A percentile compares a stretch with the other conserved stretches of the same genome.
These are phyloP conservation scores for Neodontobutis hainanensis DNA, from an alignment of 2,113 vertebrate species.

Conservation along the genomic window DNA sequence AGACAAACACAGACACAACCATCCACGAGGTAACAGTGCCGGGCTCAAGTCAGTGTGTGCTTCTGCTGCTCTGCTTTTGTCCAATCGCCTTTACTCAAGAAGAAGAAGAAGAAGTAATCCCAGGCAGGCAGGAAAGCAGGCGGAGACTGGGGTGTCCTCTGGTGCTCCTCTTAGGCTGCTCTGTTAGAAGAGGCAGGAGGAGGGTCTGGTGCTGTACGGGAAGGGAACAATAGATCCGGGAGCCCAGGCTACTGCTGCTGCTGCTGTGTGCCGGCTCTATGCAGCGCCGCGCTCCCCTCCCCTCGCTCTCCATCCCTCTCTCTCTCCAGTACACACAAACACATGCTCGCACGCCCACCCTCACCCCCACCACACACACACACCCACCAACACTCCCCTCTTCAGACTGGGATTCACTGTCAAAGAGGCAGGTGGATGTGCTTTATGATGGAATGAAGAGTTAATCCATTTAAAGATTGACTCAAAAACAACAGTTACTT, in stretches of 20 bases:
- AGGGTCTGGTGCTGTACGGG: slow-evolving; percentile 51
- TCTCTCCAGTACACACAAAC: slow-evolving; percentile 27
- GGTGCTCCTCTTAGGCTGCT: slow-evolving; percentile 18
- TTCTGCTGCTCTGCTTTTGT: slow-evolving; percentile 50
- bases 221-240: slow-evolving; percentile 78
- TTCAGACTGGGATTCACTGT: slow-evolving; percentile 24
- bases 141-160: slow-evolving; percentile 23
- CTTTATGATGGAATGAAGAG: background rate
- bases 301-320: slow-evolving; percentile 18
- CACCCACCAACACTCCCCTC: slow-evolving; percentile 12
- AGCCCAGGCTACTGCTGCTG: slow-evolving; percentile 68
- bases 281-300: slow-evolving; percentile 61
- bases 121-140: background rate
- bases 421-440: slow-evolving; percentile 15
- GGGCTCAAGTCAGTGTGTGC: slow-evolving; percentile 18
- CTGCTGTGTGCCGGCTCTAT: slow-evolving; percentile 67
- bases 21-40: slow-evolving; percentile 38
- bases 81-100: slow-evolving; percentile 35
- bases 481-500: no score
- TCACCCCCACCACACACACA: slow-evolving; percentile 12
- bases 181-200: slow-evolving; percentile 43
- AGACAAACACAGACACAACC: slow-evolving; percentile 24
- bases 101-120: slow-evolving; percentile 62
- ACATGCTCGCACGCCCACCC: slow-evolving; percentile 42
- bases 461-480: background rate